These are phyloP conservation scores for Caenorhabditis drosophilae DNA, from an alignment of 2,888 invertebrate genomes.

Conservation along the genomic window DNA sequence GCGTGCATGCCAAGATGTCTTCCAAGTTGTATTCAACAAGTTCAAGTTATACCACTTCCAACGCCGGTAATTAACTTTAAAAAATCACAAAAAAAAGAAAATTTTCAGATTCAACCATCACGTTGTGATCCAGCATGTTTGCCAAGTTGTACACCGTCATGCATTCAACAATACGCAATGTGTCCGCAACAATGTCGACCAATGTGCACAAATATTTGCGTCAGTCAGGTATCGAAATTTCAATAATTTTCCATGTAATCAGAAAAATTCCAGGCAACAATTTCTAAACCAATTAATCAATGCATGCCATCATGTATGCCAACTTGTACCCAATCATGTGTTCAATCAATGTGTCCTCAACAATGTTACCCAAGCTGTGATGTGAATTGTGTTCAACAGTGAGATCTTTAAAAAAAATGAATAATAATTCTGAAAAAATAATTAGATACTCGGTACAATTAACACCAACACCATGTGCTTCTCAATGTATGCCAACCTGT, in stretches of 20 bases:
- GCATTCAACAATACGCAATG: conserved; percentile 42
- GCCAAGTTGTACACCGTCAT: conserved; percentile 44
- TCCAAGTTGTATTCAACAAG: conserved; percentile 52
- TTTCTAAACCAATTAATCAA: conserved; percentile 11
- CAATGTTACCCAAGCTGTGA: conserved; percentile 49
- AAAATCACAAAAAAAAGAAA: too few relatives aligned
- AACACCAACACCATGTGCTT: conserved; percentile 42
- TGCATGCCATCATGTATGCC: conserved; percentile 51
- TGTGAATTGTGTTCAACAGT: conserved; percentile 45
- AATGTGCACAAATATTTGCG: conserved; percentile 54
- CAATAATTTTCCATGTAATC: too few relatives aligned
- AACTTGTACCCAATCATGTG: conserved; percentile 46
- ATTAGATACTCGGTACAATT: conserved; percentile 36
- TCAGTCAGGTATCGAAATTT: conserved; percentile 32
- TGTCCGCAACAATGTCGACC: conserved; percentile 50
- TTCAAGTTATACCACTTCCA: conserved; percentile 30
- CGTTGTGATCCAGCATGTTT: conserved; percentile 52
- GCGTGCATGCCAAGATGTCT: conserved; percentile 55
- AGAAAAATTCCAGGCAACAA: too few relatives aligned
- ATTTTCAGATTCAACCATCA: too few relatives aligned
- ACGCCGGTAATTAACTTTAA: too few relatives aligned
- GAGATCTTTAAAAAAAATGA: background rate
- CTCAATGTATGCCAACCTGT: conserved; percentile 43
- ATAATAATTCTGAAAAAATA: background rate
- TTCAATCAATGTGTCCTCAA: conserved; percentile 45